Percentiles rank a stretch among this genome's conserved stretches.
Conservation (phyloP, 2,797 vertebrate species). For the Avahi laniger region DNA sequence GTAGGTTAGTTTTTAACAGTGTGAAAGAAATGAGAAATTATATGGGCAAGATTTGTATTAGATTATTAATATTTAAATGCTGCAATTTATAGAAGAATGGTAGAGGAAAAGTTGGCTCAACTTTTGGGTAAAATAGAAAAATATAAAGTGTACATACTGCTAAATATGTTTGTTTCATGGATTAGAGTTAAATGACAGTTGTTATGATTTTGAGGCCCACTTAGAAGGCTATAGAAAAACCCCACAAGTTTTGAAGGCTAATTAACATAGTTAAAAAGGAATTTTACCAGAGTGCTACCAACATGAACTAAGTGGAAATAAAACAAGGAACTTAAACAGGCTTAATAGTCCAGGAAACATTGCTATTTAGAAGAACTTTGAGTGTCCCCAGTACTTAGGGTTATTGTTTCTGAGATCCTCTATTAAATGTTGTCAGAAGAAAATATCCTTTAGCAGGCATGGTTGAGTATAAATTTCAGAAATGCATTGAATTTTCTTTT, state of each 20-base stretch:
- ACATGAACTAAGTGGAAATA: neutral
- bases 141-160: neutral
- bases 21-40: slow-evolving; percentile 7
- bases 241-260: neutral
- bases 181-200: neutral
- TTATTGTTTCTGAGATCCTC: slow-evolving; percentile 11
- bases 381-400: neutral
- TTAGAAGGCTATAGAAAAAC: neutral
- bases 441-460: neutral
- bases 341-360: neutral
- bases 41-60: neutral
- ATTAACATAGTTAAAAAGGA: slow-evolving; percentile 4
- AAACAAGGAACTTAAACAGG: neutral
- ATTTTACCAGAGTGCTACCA: neutral
- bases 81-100: neutral
- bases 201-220: neutral
- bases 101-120: neutral
- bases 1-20: neutral
- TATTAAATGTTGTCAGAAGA: neutral
- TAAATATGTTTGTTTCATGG: neutral
- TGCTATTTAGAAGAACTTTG: neutral
- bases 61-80: neutral
- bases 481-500: neutral
- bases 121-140: neutral
- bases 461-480: neutral